Percentiles rank a stretch among this genome's conserved stretches.
Evolutionary conservation across 1,140 invertebrate species (phyloP).

Genomic region (Pogonomyrmex californicus): DNA sequence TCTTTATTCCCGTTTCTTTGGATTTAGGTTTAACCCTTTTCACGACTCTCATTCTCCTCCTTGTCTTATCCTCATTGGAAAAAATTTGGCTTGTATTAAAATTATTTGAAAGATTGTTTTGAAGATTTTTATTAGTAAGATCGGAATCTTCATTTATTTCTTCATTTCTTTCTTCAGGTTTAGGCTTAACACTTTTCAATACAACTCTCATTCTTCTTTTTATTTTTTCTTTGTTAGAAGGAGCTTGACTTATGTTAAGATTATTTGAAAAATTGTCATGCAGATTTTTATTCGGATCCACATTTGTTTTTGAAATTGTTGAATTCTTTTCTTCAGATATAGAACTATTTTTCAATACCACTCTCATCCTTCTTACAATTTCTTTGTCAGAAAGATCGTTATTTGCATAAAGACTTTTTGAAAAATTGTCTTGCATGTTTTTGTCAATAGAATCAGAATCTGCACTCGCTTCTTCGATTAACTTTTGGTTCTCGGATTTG

Average conservation of each 20-base stretch:
- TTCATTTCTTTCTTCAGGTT: background rate
- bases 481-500: background rate
- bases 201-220: constrained; percentile 19
- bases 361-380: background rate
- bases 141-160: background rate
- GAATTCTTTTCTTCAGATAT: background rate
- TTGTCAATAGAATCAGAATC: background rate
- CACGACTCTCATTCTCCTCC: background rate
- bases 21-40: constrained; percentile 9
- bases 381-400: background rate
- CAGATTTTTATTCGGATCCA: background rate
- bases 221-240: background rate
- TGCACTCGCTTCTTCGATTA: background rate
- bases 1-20: background rate
- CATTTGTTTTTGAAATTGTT: background rate
- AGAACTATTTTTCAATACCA: background rate
- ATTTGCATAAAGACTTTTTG: background rate
- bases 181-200: background rate
- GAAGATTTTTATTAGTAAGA: background rate
- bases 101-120: background rate
- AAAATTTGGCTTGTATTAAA: background rate
- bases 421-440: background rate
- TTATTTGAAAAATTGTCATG: background rate
- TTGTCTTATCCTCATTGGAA: no score
- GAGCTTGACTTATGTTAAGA: background rate